phyloP scores from a whole-genome alignment of 23 tunicate genomes.

The Styela plicata region DNA sequence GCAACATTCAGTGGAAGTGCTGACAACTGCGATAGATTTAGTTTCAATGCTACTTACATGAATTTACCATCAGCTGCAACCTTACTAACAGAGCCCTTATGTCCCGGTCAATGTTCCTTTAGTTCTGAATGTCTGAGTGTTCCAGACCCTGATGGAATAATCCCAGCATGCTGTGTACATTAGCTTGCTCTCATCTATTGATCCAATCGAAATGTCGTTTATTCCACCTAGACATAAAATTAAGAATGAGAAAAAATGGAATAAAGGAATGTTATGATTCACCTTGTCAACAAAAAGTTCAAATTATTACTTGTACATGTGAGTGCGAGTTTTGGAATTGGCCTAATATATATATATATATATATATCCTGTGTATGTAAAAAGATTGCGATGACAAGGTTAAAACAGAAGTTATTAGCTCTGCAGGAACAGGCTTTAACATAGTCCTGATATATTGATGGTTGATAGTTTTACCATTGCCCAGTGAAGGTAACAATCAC shows the following conservation, averaged over 20 bases:
- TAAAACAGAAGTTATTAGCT: no score
- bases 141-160: conserved; percentile 44
- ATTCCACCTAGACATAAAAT: conserved; percentile 48
- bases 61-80: conserved; percentile 50
- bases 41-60: conserved; percentile 71
- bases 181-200: conserved; percentile 39
- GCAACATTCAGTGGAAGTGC: no score
- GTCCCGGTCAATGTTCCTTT: conserved; percentile 38
- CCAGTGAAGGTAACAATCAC: no score
- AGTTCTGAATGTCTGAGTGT: conserved; percentile 26
- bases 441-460: no score
- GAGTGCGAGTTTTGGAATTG: no score
- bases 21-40: no score
- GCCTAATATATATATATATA: no score
- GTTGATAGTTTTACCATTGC: no score
- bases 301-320: neutral
- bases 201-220: conserved; percentile 33
- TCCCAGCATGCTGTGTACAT: conserved; percentile 82
- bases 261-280: neutral
- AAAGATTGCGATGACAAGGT: no score
- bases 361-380: no score
- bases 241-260: neutral
- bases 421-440: no score
- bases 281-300: neutral
- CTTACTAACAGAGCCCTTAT: conserved; percentile 46